A percentile compares a stretch with the other conserved stretches of the same genome.
These are phyloP conservation scores for Hydrochoerus hydrochaeris DNA, from an alignment of 2,113 vertebrate genomes.

Conservation along the genomic window DNA sequence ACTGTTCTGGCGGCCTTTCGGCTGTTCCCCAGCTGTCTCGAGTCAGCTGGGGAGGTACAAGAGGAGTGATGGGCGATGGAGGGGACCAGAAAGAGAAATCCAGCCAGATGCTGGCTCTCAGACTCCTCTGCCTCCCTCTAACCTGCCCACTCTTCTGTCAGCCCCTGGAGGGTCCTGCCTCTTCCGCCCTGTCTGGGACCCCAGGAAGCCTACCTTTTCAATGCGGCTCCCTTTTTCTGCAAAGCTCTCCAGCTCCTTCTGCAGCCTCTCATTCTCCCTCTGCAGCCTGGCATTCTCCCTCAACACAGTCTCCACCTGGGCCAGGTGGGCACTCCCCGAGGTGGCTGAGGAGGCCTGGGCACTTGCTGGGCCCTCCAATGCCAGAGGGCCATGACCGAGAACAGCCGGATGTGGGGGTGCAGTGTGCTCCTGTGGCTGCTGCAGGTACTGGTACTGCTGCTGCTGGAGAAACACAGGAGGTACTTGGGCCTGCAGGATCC, in stretches of 20 bases:
- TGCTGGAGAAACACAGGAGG: conserved; percentile 84
- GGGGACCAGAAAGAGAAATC: background rate
- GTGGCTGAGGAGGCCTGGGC: conserved; percentile 67
- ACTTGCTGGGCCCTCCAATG: conserved; percentile 83
- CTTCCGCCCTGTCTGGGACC: background rate
- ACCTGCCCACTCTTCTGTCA: background rate
- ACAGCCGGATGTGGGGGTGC: conserved; percentile 70
- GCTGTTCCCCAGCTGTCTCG: conserved; percentile 84
- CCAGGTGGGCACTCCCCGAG: conserved; percentile 83
- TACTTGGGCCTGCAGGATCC: conserved; percentile 89
- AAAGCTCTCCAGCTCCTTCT: conserved; percentile 88
- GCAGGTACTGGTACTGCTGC: conserved; percentile 78
- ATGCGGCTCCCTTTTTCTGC: conserved; percentile 91
- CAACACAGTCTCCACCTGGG: conserved; percentile 88
- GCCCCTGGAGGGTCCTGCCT: background rate
- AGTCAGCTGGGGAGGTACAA: background rate
- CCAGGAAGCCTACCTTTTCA: conserved; percentile 91
- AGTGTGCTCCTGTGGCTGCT: conserved; percentile 70
- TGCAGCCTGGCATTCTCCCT: conserved; percentile 93
- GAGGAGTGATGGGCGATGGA: background rate
- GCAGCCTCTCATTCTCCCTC: conserved; percentile 87
- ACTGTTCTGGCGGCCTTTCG: conserved; percentile 15
- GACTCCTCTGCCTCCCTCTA: background rate
- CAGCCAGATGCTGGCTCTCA: background rate
- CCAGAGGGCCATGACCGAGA: conserved; percentile 84